A percentile compares a stretch with the other conserved stretches of the same genome.
Evolutionary conservation across 2,113 vertebrate species (phyloP).

Genomic region (Sebastes fasciatus): DNA sequence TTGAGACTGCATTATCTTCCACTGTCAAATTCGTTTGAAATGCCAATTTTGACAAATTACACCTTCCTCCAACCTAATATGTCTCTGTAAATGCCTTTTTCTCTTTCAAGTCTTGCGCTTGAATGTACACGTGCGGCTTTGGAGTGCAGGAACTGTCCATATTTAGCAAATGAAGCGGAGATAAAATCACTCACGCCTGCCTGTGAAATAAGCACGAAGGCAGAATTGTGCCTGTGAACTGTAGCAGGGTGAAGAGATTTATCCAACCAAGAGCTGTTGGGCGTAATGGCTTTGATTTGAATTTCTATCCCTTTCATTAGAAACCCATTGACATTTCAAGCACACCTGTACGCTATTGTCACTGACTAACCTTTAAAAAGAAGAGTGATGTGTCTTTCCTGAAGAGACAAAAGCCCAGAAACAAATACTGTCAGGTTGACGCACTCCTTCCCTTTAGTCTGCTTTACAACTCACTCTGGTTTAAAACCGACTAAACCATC

Average conservation of each 20-base stretch:
- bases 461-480: not conserved
- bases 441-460: not conserved
- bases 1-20: conserved; percentile 52
- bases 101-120: conserved; percentile 31
- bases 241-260: conserved; percentile 23
- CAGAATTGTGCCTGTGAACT: conserved; percentile 32
- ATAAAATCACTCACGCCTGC: conserved; percentile 44
- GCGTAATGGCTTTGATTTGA: conserved; percentile 66
- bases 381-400: conserved; percentile 46
- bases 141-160: conserved; percentile 37
- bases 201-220: conserved; percentile 43
- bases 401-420: conserved; percentile 39
- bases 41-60: conserved; percentile 65
- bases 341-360: conserved; percentile 46
- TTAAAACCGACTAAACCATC: conserved; percentile 6
- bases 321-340: conserved; percentile 75
- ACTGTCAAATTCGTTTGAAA: conserved; percentile 54
- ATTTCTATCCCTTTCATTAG: conserved; percentile 70
- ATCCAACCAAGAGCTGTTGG: conserved; percentile 31
- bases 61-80: conserved; percentile 49
- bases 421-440: conserved; percentile 14
- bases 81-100: conserved; percentile 53
- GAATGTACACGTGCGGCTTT: conserved; percentile 23
- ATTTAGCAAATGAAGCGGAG: conserved; percentile 61
- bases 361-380: conserved; percentile 63